phyloP scores from a whole-genome alignment of 2,888 invertebrate genomes.

The Polyploca ridens region DNA sequence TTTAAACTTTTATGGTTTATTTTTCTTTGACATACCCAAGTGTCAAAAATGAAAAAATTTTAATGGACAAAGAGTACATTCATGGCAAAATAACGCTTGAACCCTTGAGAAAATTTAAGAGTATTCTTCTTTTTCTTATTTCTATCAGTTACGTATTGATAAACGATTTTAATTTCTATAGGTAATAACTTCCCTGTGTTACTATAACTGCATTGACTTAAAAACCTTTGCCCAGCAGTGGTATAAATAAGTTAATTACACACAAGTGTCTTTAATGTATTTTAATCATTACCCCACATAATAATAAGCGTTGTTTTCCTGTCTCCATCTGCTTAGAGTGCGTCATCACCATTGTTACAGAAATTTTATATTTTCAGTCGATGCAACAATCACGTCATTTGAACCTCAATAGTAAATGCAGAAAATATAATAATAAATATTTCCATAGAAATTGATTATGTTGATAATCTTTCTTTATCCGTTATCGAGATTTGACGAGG shows the following conservation, averaged over 20 bases:
- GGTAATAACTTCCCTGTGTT: conserved; percentile 1
- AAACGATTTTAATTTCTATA: not conserved
- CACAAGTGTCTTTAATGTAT: conserved; percentile 21
- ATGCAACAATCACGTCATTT: conserved; percentile 17
- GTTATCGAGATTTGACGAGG: no score
- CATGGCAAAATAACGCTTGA: no score
- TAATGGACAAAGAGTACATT: no score
- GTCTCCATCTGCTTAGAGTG: conserved; percentile 31
- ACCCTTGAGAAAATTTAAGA: no score
- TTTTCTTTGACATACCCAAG: no score
- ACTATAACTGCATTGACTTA: conserved; percentile 1
- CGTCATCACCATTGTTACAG: conserved; percentile 48
- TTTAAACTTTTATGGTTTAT: no score
- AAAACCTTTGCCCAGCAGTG: conserved; percentile 3
- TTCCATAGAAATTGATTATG: not conserved
- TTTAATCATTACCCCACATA: conserved; percentile 30
- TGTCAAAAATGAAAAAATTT: no score
- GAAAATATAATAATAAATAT: not conserved
- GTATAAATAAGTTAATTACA: conserved; percentile 6
- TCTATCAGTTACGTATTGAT: not conserved
- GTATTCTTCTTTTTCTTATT: no score
- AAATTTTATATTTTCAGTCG: conserved; percentile 37
- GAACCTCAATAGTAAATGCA: not conserved
- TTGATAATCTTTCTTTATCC: no score
- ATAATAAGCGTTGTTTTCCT: conserved; percentile 45